A percentile compares a stretch with the other conserved stretches of the same genome.
Conservation (phyloP, 2,888 invertebrate species). For the Hymenopus coronatus region DNA sequence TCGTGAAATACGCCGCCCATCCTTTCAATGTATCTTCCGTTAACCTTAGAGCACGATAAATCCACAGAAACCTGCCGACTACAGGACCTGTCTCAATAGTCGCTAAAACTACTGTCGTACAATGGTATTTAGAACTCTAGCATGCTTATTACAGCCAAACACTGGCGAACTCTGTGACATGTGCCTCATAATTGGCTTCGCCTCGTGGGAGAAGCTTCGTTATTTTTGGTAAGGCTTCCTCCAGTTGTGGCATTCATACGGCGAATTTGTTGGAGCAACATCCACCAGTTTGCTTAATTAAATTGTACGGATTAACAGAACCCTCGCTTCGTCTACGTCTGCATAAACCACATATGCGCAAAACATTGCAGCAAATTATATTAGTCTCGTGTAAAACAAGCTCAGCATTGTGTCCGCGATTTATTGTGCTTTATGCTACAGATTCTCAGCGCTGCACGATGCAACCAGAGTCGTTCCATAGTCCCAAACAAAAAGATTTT, state of each 20-base stretch:
- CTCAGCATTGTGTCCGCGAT: neutral
- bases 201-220: neutral
- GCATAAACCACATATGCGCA: neutral
- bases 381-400: neutral
- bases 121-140: neutral
- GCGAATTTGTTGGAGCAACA: neutral
- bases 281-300: neutral
- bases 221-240: neutral
- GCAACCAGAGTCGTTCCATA: neutral
- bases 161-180: neutral
- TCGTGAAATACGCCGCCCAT: too few species aligned
- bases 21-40: too few species aligned
- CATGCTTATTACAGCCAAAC: neutral
- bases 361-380: neutral
- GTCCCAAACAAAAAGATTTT: neutral
- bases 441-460: neutral
- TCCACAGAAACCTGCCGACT: too few species aligned
- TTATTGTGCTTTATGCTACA: neutral
- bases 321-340: neutral
- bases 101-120: too few species aligned
- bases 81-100: too few species aligned
- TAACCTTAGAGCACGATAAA: too few species aligned
- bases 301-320: neutral
- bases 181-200: neutral
- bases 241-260: neutral